Conservation (phyloP, 2,113 vertebrate genomes). For the Chionodraco myersi region DNA sequence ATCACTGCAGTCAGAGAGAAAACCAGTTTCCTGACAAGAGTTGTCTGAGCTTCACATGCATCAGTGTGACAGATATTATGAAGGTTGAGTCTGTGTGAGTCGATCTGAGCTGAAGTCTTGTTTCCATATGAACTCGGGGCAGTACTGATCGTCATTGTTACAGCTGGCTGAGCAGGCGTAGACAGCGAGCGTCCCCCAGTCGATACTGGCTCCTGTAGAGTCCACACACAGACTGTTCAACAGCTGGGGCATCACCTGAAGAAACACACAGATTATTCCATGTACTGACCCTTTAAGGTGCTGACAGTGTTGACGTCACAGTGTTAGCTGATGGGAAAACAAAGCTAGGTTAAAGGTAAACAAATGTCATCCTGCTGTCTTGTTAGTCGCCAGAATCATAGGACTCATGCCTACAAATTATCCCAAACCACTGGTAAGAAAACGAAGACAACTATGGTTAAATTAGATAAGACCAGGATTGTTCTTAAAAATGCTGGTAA, state of each 20-base stretch:
- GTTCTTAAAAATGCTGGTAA: too few relatives aligned
- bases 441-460: too few relatives aligned
- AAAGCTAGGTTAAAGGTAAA: too few relatives aligned
- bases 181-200: conserved; percentile 92
- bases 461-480: too few relatives aligned
- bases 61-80: not conserved
- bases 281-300: too few relatives aligned
- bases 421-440: too few relatives aligned
- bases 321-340: too few relatives aligned
- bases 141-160: conserved; percentile 80
- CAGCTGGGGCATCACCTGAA: conserved; percentile 97
- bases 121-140: conserved; percentile 93
- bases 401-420: too few relatives aligned
- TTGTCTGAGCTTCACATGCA: not conserved
- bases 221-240: conserved; percentile 92
- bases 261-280: conserved; percentile 2
- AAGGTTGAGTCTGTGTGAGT: conserved; percentile 21
- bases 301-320: too few relatives aligned
- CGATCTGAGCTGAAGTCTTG: conserved; percentile 86
- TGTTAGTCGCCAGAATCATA: too few relatives aligned
- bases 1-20: not conserved
- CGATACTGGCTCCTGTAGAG: conserved; percentile 88
- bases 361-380: too few relatives aligned
- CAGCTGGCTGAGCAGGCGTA: conserved; percentile 93
- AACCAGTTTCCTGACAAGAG: not conserved